A percentile compares a stretch with the other conserved stretches of the same genome.
Conservation (phyloP, 64 coral and sea anemone species). For the Platygyra sinensis region DNA sequence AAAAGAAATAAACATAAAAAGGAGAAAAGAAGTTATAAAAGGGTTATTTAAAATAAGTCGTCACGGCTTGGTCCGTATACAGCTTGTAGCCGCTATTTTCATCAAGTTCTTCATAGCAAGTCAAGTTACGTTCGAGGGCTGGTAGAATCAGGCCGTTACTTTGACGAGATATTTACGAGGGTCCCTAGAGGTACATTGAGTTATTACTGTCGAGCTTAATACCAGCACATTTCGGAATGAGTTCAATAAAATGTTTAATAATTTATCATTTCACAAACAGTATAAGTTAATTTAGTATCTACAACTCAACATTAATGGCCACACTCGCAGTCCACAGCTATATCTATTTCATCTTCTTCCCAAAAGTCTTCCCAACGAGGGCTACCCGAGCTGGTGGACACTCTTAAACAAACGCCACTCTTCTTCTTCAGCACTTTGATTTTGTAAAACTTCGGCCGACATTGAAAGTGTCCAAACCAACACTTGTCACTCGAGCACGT, state of each 20-base stretch:
- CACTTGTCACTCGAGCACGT: slow-evolving; percentile 54
- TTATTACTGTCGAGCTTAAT: no score
- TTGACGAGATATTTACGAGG: no score
- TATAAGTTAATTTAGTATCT: slow-evolving; percentile 52
- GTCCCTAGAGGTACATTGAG: no score
- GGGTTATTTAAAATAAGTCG: no score
- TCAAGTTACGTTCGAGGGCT: no score
- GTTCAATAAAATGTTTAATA: slow-evolving; percentile 44
- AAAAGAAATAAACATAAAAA: no score
- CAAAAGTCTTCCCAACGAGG: slow-evolving; percentile 82
- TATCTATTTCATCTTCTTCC: slow-evolving; percentile 41
- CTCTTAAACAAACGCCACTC: slow-evolving; percentile 46
- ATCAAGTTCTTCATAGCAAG: no score
- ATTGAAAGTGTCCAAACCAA: slow-evolving; percentile 71
- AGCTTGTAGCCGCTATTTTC: no score
- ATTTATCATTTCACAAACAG: slow-evolving; percentile 32
- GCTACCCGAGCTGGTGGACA: slow-evolving; percentile 27
- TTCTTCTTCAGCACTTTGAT: slow-evolving; percentile 77
- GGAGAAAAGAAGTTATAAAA: no score
- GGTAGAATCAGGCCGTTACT: no score
- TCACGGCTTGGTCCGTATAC: no score
- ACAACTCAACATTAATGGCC: slow-evolving; percentile 49
- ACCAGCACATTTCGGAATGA: not conserved
- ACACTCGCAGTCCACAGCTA: slow-evolving; percentile 67
- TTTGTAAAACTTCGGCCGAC: slow-evolving; percentile 55